Base-by-base conservation (phyloP, 2,797 vertebrate genomes). In the Mormyrus hasselquistii region DNA sequence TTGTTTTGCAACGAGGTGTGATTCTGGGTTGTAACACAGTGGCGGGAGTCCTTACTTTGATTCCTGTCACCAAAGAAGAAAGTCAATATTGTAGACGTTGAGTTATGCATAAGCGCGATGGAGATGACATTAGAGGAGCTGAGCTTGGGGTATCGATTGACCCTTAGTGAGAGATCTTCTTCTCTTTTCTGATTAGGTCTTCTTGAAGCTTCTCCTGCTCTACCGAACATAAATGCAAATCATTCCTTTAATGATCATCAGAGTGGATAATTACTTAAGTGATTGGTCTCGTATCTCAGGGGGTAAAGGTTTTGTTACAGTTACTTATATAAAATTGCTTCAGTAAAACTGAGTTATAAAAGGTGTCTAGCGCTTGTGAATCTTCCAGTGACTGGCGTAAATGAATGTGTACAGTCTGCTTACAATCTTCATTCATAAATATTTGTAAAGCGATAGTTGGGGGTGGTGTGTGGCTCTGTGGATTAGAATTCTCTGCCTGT, bases 121-220 rank as follows among this genome's bases (percentile, higher is more conserved):
- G 49, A 89, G 16, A 44, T 47, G 19, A 53, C 85, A 19, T 86
- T 29, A 8, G 62, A 91, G 69, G 83, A 14, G 8, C 88, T 82
- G 59, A 55, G 69, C 16, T 82, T 88, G 5, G 25, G n/a, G 10
- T 73, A 41, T 57, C 89, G 65, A 55, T 88, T 38, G 69, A 90
- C 87, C 89, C 89, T 87, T 69, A 55, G 84, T 87, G 85, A 89
- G 89, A 90, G 69, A 89, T 89, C 19, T 52, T 90, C 90, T 92
- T 93, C 90, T 91, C 90, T 47, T 14, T 88, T 79, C 59, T 41
- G 53, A 90, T 65, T 62, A 47, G 50, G 41, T 88, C 69, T 41
- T 62, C 52, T 76, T 82, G 62, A 34, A 14, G n/a, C 84, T 88
- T 89, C 57, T 88, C 87, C 38, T 14, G 14, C 52, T 29, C 49